Percentiles rank a stretch among this genome's conserved stretches.
phyloP scores from a whole-genome alignment of 2,113 vertebrate species.

The Myrmecobius fasciatus region DNA sequence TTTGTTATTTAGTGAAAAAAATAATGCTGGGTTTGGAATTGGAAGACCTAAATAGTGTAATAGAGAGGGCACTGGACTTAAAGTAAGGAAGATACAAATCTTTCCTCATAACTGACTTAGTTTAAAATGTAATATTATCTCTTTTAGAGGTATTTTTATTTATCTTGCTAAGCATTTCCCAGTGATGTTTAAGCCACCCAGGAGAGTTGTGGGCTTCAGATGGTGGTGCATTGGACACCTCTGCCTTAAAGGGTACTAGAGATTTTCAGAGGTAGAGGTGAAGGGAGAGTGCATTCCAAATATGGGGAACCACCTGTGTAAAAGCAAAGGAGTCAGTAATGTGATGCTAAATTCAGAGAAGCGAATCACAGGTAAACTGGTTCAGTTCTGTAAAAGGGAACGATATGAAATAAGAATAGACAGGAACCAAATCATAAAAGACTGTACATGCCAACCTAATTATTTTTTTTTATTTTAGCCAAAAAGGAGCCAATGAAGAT shows the following conservation, averaged over 20 bases:
- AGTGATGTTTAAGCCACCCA: background rate
- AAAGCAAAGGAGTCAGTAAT: background rate
- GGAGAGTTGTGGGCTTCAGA: background rate
- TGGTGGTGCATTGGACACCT: background rate
- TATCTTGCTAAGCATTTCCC: background rate
- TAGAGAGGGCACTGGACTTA: background rate
- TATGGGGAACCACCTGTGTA: background rate
- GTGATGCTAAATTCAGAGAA: background rate
- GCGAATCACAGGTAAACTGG: background rate
- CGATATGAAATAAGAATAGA: background rate
- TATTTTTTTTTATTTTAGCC: background rate
- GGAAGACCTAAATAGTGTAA: background rate
- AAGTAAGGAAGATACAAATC: background rate
- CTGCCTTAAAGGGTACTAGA: background rate
- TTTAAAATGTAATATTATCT: background rate
- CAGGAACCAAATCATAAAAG: background rate
- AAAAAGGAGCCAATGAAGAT: background rate
- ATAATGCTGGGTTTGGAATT: background rate
- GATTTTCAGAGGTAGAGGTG: background rate
- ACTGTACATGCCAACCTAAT: background rate
- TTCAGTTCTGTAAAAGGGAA: background rate
- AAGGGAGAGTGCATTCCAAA: background rate
- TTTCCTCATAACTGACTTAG: background rate
- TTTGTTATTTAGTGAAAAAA: background rate
- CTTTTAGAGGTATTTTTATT: background rate